These are phyloP conservation scores for Tragelaphus buxtoni DNA, from an alignment of 2,113 vertebrate genomes.

Conservation along the genomic window DNA sequence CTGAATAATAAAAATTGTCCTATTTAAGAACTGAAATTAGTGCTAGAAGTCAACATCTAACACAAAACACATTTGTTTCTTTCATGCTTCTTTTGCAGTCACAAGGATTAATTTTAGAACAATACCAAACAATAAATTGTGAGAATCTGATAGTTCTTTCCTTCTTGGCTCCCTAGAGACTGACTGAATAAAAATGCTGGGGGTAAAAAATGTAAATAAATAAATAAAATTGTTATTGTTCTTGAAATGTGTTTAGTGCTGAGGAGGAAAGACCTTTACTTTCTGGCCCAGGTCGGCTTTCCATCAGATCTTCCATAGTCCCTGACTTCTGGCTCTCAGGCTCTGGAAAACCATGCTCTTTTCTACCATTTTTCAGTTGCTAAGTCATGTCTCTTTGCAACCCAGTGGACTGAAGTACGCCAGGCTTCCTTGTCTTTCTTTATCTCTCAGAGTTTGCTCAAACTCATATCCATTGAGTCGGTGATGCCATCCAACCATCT, in stretches of 20 bases:
- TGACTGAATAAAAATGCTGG: not conserved
- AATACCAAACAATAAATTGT: not conserved
- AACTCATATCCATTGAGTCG: not conserved
- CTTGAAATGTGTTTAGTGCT: not conserved
- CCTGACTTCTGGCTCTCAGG: not conserved
- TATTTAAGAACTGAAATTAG: slow-evolving; percentile 58
- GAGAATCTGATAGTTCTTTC: not conserved
- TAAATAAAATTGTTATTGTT: not conserved
- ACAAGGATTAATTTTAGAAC: slow-evolving; percentile 45
- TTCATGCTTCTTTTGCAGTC: not conserved
- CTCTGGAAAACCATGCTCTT: not conserved
- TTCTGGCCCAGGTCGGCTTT: not conserved
- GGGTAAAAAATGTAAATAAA: not conserved
- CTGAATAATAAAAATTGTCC: slow-evolving; percentile 58
- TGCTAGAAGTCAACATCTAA: not conserved
- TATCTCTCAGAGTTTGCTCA: not conserved
- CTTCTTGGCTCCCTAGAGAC: not conserved
- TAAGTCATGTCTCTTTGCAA: not conserved
- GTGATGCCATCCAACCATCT: not conserved
- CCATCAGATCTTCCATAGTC: not conserved
- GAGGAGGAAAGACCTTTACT: not conserved
- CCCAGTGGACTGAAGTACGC: not conserved
- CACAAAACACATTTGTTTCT: not conserved
- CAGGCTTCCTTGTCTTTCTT: not conserved
- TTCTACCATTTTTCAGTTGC: not conserved